Conservation (phyloP, 2,113 vertebrate species). For the Lampris incognitus region DNA sequence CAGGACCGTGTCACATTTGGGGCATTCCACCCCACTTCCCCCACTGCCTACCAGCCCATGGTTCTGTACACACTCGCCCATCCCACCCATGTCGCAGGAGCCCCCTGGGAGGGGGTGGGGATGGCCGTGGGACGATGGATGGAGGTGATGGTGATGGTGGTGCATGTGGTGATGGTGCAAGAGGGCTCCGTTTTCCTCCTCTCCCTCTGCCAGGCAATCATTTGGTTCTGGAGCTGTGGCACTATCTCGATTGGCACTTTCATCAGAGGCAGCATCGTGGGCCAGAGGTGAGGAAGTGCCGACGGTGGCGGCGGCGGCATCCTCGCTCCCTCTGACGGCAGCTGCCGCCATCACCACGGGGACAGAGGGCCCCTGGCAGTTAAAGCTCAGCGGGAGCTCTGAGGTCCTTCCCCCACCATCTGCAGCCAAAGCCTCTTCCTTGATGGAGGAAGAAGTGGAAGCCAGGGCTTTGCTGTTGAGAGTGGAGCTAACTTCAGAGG, state of each 20-base stretch:
- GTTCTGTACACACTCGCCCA: slow-evolving; percentile 94
- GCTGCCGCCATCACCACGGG: slow-evolving; percentile 84
- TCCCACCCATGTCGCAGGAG: slow-evolving; percentile 90
- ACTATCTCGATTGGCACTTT: slow-evolving; percentile 99
- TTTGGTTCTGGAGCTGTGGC: slow-evolving; percentile 99
- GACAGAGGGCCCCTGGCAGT: slow-evolving; percentile 90
- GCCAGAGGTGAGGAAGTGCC: slow-evolving; percentile 77
- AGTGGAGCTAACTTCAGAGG: slow-evolving; percentile 85
- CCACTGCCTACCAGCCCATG: slow-evolving; percentile 82
- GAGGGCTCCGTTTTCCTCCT: slow-evolving; percentile 89
- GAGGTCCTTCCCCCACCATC: slow-evolving; percentile 92
- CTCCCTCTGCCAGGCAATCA: slow-evolving; percentile 92
- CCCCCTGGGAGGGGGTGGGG: slow-evolving; percentile 87
- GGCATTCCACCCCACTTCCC: slow-evolving; percentile 97
- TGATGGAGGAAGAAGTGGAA: slow-evolving; percentile 92
- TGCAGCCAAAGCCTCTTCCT: slow-evolving; percentile 87
- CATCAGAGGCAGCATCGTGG: slow-evolving; percentile 86
- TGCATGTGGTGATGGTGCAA: slow-evolving; percentile 84
- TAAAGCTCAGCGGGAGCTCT: slow-evolving; percentile 95
- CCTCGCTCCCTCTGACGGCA: slow-evolving; percentile 89
- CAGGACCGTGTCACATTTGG: slow-evolving; percentile 97
- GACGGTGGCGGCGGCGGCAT: slow-evolving; percentile 82
- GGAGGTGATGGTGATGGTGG: slow-evolving; percentile 83
- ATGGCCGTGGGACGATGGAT: slow-evolving; percentile 79
- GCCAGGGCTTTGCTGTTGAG: slow-evolving; percentile 87